A percentile compares a stretch with the other conserved stretches of the same genome.
Conservation (phyloP, 2,797 vertebrate species). For the Sphenodon punctatus region DNA sequence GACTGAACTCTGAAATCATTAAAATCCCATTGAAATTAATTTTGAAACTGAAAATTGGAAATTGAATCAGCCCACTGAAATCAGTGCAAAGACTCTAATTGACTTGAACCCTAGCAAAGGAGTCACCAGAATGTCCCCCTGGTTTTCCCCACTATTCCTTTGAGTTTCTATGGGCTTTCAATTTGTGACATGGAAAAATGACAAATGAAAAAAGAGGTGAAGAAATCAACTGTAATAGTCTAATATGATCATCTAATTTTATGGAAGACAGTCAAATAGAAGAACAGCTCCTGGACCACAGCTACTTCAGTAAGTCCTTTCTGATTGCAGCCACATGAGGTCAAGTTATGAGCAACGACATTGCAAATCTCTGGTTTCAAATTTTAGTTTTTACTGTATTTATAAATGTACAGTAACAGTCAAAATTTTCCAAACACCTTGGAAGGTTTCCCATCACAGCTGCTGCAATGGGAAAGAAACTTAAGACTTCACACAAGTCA, state of each 20-base stretch:
- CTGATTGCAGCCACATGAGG: constrained; percentile 21
- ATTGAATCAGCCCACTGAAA: neutral
- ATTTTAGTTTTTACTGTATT: constrained; percentile 38
- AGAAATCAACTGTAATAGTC: neutral
- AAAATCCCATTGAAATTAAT: too few relatives aligned
- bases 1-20: too few relatives aligned
- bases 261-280: neutral
- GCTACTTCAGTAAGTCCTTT: constrained; percentile 32
- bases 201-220: neutral
- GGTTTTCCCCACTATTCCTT: neutral
- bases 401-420: constrained; percentile 34
- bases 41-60: too few relatives aligned
- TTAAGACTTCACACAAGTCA: constrained; percentile 20
- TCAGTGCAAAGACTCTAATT: neutral
- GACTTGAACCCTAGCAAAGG: neutral
- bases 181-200: neutral
- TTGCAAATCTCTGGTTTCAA: constrained; percentile 23
- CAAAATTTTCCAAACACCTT: constrained; percentile 40
- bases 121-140: neutral
- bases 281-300: neutral
- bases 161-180: neutral
- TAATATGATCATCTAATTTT: neutral
- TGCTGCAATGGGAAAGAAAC: constrained; percentile 27
- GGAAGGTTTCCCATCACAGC: constrained; percentile 14
- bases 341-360: constrained; percentile 32